A percentile compares a stretch with the other conserved stretches of the same genome.
Evolutionary conservation across 2,113 vertebrate species (phyloP).

Genomic region (Xiphophorus hellerii): DNA sequence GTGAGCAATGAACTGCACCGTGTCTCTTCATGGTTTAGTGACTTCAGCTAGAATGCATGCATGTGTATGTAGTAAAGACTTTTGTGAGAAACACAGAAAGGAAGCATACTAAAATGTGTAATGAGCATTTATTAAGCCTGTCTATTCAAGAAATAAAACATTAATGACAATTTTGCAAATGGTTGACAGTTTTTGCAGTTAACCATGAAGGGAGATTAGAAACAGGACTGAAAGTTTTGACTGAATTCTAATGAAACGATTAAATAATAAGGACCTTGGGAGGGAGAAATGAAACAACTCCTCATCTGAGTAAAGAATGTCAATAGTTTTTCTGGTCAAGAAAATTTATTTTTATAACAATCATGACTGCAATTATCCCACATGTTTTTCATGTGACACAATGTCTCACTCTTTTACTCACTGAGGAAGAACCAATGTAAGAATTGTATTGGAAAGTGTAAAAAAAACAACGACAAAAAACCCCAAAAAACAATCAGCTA

Average conservation of each 20-base stretch:
- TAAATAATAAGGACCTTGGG: constrained; percentile 3
- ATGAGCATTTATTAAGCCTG: constrained; percentile 15
- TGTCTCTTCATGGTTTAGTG: constrained; percentile 66
- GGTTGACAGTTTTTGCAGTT: background rate
- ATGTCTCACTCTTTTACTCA: no score
- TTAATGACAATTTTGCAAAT: constrained; percentile 18
- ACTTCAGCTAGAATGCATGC: constrained; percentile 47
- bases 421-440: no score
- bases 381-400: no score
- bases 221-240: no score
- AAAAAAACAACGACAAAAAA: background rate
- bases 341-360: no score
- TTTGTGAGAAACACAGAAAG: constrained; percentile 25
- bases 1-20: constrained; percentile 77
- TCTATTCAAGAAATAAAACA: constrained; percentile 49
- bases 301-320: background rate
- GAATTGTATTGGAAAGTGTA: background rate
- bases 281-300: background rate
- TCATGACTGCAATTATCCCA: no score
- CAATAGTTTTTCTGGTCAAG: no score
- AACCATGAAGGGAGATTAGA: background rate
- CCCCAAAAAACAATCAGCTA: background rate
- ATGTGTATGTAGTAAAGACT: constrained; percentile 16
- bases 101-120: constrained; percentile 37
- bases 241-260: constrained; percentile 15